Percentiles rank a stretch among this genome's conserved stretches.
phyloP scores from a whole-genome alignment of 2,113 vertebrate species.

The Pteropus alecto region DNA sequence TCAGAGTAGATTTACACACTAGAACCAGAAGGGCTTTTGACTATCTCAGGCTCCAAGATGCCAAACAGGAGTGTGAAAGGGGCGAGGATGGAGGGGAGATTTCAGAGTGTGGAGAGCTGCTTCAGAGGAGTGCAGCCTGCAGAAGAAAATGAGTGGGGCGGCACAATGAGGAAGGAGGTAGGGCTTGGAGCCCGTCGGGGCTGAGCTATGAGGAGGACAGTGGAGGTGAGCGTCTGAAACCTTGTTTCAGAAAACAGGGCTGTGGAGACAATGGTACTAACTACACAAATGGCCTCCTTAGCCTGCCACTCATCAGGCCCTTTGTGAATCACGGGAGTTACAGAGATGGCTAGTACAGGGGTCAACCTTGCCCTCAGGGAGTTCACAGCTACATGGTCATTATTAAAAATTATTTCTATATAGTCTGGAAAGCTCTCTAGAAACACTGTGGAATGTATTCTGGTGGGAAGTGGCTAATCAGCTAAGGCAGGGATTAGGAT shows the following conservation, averaged over 20 bases:
- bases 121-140: background rate
- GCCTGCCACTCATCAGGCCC: rapidly evolving
- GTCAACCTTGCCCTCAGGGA: background rate
- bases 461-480: background rate
- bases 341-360: rapidly evolving
- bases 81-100: too few relatives aligned
- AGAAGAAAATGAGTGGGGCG: background rate
- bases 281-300: background rate
- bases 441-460: background rate
- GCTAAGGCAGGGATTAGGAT: background rate
- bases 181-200: rapidly evolving
- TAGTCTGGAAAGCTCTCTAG: background rate
- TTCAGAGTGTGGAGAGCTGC: background rate
- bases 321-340: background rate
- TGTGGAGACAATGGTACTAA: background rate
- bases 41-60: background rate
- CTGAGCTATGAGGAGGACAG: background rate
- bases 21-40: conserved; percentile 4
- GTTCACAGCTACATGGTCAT: background rate
- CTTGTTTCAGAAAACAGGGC: background rate
- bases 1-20: background rate
- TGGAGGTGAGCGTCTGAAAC: background rate
- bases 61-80: background rate
- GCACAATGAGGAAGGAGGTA: background rate
- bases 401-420: background rate